phyloP scores from a whole-genome alignment of 2,888 invertebrate species.

The Uropetala carovei region DNA sequence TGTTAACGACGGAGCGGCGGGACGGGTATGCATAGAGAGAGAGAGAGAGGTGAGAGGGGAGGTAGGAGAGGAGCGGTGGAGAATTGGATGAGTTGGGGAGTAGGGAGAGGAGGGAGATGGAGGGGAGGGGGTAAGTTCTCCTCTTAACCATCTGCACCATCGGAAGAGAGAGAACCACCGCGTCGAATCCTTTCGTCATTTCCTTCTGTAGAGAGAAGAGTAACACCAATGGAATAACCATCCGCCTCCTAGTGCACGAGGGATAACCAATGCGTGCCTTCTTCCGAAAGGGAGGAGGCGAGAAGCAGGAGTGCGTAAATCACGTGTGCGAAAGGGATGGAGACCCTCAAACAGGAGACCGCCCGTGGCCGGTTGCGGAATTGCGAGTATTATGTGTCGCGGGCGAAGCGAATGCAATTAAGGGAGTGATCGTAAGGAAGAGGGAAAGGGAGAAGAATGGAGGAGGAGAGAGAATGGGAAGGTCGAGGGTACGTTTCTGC shows the following conservation, averaged over 20 bases:
- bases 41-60: background rate
- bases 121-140: background rate
- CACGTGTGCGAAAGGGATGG: background rate
- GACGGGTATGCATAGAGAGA: background rate
- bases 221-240: background rate
- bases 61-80: background rate
- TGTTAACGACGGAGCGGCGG: conserved; percentile 47
- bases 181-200: conserved; percentile 54
- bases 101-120: background rate
- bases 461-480: background rate
- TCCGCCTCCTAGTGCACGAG: background rate
- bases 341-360: conserved; percentile 12
- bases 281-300: background rate
- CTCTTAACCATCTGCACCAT: background rate
- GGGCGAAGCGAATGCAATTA: conserved; percentile 58
- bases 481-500: background rate
- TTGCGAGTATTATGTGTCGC: conserved; percentile 31
- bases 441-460: background rate
- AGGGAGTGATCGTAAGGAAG: background rate
- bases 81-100: no score
- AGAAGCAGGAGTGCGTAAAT: background rate
- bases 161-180: background rate
- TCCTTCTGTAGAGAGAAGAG: background rate
- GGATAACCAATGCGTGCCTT: background rate
- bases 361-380: conserved; percentile 44